Evolutionary conservation across 2,888 invertebrate genomes (phyloP).

Genomic region (Incurvaria masculella): DNA sequence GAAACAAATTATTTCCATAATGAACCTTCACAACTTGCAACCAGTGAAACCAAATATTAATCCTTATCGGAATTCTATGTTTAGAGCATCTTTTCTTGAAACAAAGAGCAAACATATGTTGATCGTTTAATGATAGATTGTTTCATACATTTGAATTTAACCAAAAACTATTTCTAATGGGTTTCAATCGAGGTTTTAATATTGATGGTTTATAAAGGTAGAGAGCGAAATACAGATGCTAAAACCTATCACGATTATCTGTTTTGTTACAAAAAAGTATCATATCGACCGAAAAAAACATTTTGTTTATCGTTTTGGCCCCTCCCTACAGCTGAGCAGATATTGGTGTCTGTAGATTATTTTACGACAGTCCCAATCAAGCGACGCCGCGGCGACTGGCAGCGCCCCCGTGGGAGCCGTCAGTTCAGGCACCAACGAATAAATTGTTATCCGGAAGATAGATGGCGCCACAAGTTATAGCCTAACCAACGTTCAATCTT

Average conservation of each 20-base stretch:
- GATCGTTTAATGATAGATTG: too few relatives aligned
- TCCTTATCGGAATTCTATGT: too few relatives aligned
- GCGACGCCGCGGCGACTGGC: slow-evolving; percentile 43
- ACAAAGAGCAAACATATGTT: too few relatives aligned
- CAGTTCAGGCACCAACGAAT: slow-evolving; percentile 18
- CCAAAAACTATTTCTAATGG: too few relatives aligned
- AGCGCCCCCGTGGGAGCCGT: slow-evolving; percentile 22
- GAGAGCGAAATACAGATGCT: neutral
- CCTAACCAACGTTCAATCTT: slow-evolving; percentile 15
- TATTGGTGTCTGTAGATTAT: slow-evolving; percentile 30
- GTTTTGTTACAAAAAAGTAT: neutral
- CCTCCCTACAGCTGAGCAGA: slow-evolving; percentile 21
- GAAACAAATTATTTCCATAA: too few relatives aligned
- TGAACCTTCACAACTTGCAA: too few relatives aligned
- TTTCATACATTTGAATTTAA: too few relatives aligned
- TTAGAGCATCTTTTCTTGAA: too few relatives aligned
- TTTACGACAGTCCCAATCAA: slow-evolving; percentile 51
- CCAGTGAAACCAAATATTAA: too few relatives aligned
- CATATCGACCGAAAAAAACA: slow-evolving; percentile 2
- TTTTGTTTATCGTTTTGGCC: slow-evolving; percentile 14
- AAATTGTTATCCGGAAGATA: neutral
- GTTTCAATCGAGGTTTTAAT: too few relatives aligned
- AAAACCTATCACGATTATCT: neutral
- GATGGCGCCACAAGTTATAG: neutral
- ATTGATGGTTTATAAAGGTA: neutral